A percentile compares a stretch with the other conserved stretches of the same genome.
Evolutionary conservation across 2,113 vertebrate genomes (phyloP).

Genomic region (Amphiprion percula): DNA sequence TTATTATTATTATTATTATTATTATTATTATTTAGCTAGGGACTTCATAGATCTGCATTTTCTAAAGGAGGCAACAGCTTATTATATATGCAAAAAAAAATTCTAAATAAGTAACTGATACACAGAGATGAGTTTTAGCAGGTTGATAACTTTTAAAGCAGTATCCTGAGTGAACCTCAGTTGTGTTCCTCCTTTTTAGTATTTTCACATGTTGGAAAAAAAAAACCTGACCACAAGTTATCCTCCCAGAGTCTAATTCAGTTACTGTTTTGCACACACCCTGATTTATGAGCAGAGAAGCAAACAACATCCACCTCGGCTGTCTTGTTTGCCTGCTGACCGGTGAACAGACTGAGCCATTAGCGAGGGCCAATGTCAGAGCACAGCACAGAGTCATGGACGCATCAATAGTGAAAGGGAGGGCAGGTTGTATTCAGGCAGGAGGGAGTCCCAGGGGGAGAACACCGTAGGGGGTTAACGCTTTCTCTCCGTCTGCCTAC

Average conservation of each 20-base stretch:
- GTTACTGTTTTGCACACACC: not conserved
- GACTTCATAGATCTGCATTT: too few species aligned
- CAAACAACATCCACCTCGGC: slow-evolving; percentile 20
- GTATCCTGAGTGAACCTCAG: not conserved
- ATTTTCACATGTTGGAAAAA: not conserved
- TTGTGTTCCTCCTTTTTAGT: not conserved
- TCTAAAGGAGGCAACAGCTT: too few species aligned
- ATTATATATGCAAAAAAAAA: too few species aligned
- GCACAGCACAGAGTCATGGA: slow-evolving; percentile 59
- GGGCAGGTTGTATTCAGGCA: slow-evolving; percentile 55
- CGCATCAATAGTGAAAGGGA: slow-evolving; percentile 61
- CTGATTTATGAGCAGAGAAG: slow-evolving; percentile 32
- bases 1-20: too few species aligned
- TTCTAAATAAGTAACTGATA: too few species aligned
- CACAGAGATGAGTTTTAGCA: too few species aligned
- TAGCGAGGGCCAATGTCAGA: slow-evolving; percentile 67
- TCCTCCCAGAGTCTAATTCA: not conserved
- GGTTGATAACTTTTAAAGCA: too few species aligned
- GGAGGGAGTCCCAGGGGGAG: slow-evolving; percentile 57
- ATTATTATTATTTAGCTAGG: too few species aligned
- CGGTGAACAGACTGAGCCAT: slow-evolving; percentile 58
- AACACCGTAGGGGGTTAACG: slow-evolving; percentile 59
- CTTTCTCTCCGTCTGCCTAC: slow-evolving; percentile 49
- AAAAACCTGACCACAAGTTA: not conserved
- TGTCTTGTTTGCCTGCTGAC: slow-evolving; percentile 49